A percentile compares a stretch with the other conserved stretches of the same genome.
Evolutionary conservation across 2,888 invertebrate genomes (phyloP).

Genomic region (Philereme transversata): DNA sequence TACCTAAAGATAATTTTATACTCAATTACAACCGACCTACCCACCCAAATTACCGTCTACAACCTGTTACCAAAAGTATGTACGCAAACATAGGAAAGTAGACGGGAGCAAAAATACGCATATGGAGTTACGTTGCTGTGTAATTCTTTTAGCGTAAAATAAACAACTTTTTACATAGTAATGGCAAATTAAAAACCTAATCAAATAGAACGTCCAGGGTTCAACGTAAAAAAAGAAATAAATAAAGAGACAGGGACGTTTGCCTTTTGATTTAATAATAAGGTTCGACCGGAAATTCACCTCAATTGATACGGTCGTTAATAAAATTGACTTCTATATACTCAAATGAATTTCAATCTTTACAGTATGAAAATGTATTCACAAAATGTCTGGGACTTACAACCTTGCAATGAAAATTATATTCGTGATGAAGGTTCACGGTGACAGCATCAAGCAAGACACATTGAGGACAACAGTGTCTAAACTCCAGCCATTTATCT

Average conservation of each 20-base stretch:
- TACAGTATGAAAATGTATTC: background rate
- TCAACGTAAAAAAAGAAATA: conserved; percentile 2
- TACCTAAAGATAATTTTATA: too few species aligned
- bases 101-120: too few species aligned
- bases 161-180: background rate
- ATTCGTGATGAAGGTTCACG: conserved; percentile 26
- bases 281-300: conserved; percentile 5
- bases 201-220: conserved; percentile 3
- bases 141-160: background rate
- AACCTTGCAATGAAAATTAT: conserved; percentile 40
- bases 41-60: too few species aligned
- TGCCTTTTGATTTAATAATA: conserved; percentile 2
- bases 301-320: background rate
- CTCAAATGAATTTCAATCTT: background rate
- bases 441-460: conserved; percentile 23
- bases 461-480: conserved; percentile 27
- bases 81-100: too few species aligned
- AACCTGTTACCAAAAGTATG: too few species aligned
- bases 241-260: background rate
- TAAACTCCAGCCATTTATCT: conserved; percentile 32
- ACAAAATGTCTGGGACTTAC: background rate
- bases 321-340: background rate
- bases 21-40: too few species aligned
- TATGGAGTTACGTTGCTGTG: too few species aligned
- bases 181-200: conserved; percentile 10